Base-by-base conservation (phyloP, 2,113 vertebrate genomes). In the Picathartes gymnocephalus region DNA sequence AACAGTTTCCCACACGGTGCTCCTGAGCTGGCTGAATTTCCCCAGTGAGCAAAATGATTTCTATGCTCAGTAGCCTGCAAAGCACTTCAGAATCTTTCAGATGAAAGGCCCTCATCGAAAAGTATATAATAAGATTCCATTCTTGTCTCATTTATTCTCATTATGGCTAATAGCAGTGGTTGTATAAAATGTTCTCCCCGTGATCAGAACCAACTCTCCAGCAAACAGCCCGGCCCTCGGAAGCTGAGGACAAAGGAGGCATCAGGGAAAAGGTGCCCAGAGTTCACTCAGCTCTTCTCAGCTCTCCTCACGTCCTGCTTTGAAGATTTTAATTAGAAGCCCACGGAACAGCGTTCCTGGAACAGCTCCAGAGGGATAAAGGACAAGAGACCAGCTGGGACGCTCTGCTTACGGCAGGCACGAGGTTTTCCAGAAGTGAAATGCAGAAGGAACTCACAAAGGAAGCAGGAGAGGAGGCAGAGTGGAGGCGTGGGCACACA, bases 291-390 rank as follows among this genome's bases (percentile, higher is more conserved):
- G 72, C 83, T 95, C 53, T 42, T 57, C 84, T 61, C 91, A 77
- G 78, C 66, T 79, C 84, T 69, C 57, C 18, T 8, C 14, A 76
- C 4, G 0, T 76, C 79, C 78, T 86, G 50, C 92, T 94, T 90
- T 95, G 95, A 96, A 94, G 92, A 83, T 88, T 95, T 96, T 95
- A 96, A 97, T 97, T 88, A 93, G 85, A 62, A 92, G 62, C 58
- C 78, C 70, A 45, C 0, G 3, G 62, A 93, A 91, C 0, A 3
- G 54, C n/a, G 18, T 61, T 92, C 15, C 89, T 93, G 88, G 85
- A 92, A 77, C 53, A 93, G 94, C 68, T 68, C 81, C 85, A 92
- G 82, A 88, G 76, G 60, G 64, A 35, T 30, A 56, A 95, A 92
- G 68, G 85, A 92, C 79, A 93, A 13, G 3, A 44, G 35, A 35